Conservation (phyloP, 2,113 vertebrate species). For the Syngnathus scovelli region DNA sequence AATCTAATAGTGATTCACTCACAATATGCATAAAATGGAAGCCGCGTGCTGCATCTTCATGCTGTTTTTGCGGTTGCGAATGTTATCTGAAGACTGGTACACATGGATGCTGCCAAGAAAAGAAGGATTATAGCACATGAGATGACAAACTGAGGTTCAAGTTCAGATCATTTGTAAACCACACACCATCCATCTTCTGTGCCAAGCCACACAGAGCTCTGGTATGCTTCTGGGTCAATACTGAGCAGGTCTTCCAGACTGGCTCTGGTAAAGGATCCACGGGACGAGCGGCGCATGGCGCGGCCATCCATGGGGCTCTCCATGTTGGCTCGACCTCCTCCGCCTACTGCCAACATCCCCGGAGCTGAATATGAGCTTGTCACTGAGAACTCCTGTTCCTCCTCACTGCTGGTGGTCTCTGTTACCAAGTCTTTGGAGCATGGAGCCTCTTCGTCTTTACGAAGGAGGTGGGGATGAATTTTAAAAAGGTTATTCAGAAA, state of each 20-base stretch:
- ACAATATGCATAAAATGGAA: slow-evolving; percentile 89
- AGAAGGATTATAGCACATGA: not conserved
- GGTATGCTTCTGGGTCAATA: slow-evolving; percentile 89
- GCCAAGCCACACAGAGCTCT: slow-evolving; percentile 97
- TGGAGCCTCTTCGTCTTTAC: slow-evolving; percentile 82
- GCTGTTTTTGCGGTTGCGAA: slow-evolving; percentile 97
- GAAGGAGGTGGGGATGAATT: not conserved
- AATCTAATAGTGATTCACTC: slow-evolving; percentile 54
- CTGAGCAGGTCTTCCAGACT: slow-evolving; percentile 95
- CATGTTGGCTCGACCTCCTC: slow-evolving; percentile 54
- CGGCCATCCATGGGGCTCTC: slow-evolving; percentile 85
- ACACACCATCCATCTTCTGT: slow-evolving; percentile 94
- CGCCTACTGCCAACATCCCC: slow-evolving; percentile 37
- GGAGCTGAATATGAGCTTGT: slow-evolving; percentile 67
- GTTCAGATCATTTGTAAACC: not conserved
- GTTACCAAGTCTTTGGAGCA: slow-evolving; percentile 85
- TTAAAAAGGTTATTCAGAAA: not conserved
- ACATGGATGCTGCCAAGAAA: slow-evolving; percentile 83
- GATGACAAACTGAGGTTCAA: not conserved
- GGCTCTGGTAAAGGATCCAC: slow-evolving; percentile 88
- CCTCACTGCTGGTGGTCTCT: slow-evolving; percentile 94
- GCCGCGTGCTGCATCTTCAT: slow-evolving; percentile 96
- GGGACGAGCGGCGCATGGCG: slow-evolving; percentile 88
- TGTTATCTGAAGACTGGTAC: slow-evolving; percentile 98
- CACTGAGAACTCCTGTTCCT: slow-evolving; percentile 89